Percentiles rank a stretch among this genome's conserved stretches.
Evolutionary conservation across 1,140 invertebrate genomes (phyloP).

Genomic region (Rhagoletis zephyria): DNA sequence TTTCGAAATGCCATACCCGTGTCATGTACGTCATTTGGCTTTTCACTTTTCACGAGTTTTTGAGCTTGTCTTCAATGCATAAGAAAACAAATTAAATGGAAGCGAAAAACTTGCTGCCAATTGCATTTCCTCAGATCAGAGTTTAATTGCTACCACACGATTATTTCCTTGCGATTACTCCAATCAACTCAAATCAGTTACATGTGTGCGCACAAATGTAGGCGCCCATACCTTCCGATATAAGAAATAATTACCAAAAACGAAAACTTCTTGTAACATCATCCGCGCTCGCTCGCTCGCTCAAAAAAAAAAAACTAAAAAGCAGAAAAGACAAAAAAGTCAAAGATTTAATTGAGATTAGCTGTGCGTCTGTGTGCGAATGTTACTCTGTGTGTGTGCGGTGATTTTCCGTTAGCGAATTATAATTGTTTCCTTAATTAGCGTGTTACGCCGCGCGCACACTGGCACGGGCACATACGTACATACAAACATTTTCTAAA

Average conservation of each 20-base stretch:
- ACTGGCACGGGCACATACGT: background rate
- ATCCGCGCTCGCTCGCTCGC: background rate
- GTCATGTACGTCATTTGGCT: too few relatives aligned
- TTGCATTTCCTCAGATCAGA: slow-evolving; percentile 24
- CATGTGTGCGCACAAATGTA: background rate
- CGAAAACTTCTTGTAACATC: background rate
- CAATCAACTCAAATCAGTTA: background rate
- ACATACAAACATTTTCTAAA: background rate
- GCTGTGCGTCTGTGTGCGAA: background rate
- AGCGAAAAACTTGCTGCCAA: background rate
- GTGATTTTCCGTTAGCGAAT: slow-evolving; percentile 41
- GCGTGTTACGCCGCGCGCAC: background rate
- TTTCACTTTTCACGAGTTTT: too few relatives aligned
- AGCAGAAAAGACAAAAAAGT: background rate
- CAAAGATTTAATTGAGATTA: background rate
- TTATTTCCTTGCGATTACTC: background rate
- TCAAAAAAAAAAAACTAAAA: background rate
- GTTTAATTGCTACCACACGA: slow-evolving; percentile 27
- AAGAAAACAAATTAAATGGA: background rate
- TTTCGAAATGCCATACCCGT: too few relatives aligned
- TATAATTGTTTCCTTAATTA: slow-evolving; percentile 52
- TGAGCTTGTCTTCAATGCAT: too few relatives aligned
- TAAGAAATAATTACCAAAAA: background rate
- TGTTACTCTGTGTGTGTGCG: slow-evolving; percentile 20
- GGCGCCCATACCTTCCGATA: background rate